Evolutionary conservation across 2,888 invertebrate genomes (phyloP).

Genomic region (Nomada fucata): DNA sequence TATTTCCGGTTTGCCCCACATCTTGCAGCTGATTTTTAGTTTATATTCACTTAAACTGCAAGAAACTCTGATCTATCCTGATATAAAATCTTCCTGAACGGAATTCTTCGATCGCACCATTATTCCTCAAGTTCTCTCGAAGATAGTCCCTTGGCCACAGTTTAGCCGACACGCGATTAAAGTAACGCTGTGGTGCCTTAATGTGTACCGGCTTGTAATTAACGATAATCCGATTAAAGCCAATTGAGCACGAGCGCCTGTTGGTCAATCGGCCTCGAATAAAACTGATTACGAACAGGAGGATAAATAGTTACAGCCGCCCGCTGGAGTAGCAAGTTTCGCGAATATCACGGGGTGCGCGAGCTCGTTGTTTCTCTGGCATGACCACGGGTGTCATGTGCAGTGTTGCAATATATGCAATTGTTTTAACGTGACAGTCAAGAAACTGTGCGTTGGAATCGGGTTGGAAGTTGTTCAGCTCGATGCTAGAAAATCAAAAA

Average conservation of each 20-base stretch:
- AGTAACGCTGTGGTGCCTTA: constrained; percentile 13
- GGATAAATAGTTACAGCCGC: constrained; percentile 67
- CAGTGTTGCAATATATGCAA: too few relatives aligned
- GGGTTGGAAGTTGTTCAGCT: not conserved
- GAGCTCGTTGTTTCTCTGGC: not conserved
- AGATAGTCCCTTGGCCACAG: not conserved
- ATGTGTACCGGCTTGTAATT: constrained; percentile 58
- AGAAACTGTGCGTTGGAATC: too few relatives aligned
- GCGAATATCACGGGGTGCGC: not conserved
- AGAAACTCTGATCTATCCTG: too few relatives aligned
- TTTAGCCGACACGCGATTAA: constrained; percentile 4
- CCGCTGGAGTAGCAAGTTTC: constrained; percentile 15
- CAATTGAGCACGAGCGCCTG: constrained; percentile 58
- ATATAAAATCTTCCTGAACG: too few relatives aligned
- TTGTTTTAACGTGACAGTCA: too few relatives aligned
- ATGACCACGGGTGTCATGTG: too few relatives aligned
- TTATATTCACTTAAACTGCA: too few relatives aligned
- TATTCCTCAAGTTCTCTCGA: too few relatives aligned
- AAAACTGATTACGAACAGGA: constrained; percentile 56
- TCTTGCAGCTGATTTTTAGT: too few relatives aligned
- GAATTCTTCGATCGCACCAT: too few relatives aligned
- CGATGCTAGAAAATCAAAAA: not conserved
- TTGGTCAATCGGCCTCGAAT: constrained; percentile 49
- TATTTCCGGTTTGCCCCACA: too few relatives aligned
- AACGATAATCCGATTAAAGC: constrained; percentile 66